Conservation (phyloP, 2,888 invertebrate species). For the Ophioninae sp. region DNA sequence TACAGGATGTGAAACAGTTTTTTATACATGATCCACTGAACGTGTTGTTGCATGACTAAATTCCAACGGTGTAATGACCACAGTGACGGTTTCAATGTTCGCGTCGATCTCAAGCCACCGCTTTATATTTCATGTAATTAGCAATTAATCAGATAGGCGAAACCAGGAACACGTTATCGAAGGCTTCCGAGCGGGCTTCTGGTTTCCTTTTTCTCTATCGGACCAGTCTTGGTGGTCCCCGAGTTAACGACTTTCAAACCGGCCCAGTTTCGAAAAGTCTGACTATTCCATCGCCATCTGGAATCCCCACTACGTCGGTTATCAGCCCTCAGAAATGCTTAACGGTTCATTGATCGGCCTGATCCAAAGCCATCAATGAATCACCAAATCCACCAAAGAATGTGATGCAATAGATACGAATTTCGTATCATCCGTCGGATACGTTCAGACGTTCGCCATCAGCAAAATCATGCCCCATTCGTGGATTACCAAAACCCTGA, state of each 20-base stretch:
- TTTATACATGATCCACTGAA: neutral
- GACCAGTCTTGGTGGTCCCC: neutral
- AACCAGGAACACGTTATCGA: neutral
- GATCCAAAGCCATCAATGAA: neutral
- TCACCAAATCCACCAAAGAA: neutral
- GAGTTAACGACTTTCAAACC: neutral
- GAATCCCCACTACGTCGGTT: neutral
- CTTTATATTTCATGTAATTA: neutral
- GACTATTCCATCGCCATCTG: neutral
- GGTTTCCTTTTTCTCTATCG: neutral
- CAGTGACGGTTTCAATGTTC: neutral
- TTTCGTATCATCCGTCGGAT: neutral
- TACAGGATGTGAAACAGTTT: neutral
- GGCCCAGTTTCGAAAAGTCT: neutral
- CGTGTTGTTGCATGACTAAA: neutral
- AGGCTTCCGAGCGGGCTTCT: neutral
- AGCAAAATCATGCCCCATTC: neutral
- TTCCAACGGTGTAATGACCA: neutral
- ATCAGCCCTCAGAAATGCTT: constrained; percentile 17
- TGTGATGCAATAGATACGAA: constrained; percentile 24
- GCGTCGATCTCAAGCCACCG: neutral
- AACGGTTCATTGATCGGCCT: constrained; percentile 12
- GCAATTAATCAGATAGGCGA: neutral
- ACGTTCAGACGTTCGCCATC: too few relatives aligned
- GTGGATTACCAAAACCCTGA: constrained; percentile 39